These are phyloP conservation scores for Rhopalosiphum nymphaeae DNA, from an alignment of 2,888 invertebrate genomes.

Conservation along the genomic window DNA sequence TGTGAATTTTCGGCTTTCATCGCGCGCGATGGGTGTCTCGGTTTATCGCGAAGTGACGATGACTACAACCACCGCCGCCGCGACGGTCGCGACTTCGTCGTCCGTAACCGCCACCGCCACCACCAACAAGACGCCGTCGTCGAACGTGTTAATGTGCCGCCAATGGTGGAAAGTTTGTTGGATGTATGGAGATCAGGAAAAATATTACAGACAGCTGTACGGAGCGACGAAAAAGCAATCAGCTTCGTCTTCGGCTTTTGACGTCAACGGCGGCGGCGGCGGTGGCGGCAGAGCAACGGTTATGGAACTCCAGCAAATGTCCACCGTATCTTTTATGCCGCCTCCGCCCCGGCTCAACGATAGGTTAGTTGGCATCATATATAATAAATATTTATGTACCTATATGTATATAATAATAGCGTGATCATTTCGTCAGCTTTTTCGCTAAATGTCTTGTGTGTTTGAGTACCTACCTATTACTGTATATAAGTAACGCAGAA, in stretches of 20 bases:
- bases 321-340: conserved; percentile 41
- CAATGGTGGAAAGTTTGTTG: conserved; percentile 93
- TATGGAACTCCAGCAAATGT: conserved; percentile 55
- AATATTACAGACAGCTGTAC: conserved; percentile 86
- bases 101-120: conserved; percentile 68
- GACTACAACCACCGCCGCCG: not conserved
- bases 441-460: not conserved
- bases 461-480: not conserved
- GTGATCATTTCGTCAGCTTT: not conserved
- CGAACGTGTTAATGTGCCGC: conserved; percentile 85
- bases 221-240: conserved; percentile 70
- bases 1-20: not conserved
- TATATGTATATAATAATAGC: too few relatives aligned
- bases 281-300: conserved; percentile 28
- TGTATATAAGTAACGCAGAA: too few relatives aligned
- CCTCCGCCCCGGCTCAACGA: not conserved
- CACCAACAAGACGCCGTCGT: conserved; percentile 70
- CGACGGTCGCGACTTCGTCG: not conserved
- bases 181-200: conserved; percentile 88
- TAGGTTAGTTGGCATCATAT: conserved; percentile 17
- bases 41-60: conserved; percentile 55
- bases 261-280: not conserved
- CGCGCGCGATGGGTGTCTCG: conserved; percentile 54
- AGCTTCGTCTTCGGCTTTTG: conserved; percentile 41
- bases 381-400: not conserved